These are phyloP conservation scores for Chalcis sispes DNA, from an alignment of 2,888 invertebrate species.

Conservation along the genomic window DNA sequence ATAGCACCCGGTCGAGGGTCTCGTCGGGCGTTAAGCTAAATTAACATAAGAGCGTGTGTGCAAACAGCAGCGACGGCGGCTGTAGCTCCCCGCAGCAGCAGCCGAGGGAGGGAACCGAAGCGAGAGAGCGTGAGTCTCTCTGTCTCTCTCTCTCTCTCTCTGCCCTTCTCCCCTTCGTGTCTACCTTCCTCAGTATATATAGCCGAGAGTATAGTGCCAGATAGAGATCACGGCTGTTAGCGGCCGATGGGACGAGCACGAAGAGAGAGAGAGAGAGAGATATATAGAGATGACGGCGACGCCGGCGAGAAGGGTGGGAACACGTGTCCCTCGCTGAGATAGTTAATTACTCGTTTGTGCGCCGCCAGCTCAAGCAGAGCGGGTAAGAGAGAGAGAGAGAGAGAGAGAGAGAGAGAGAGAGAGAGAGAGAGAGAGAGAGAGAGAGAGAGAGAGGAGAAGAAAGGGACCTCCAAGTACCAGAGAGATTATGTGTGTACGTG, in stretches of 20 bases:
- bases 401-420: constrained; percentile 14
- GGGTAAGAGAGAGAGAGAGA: constrained; percentile 25
- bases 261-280: constrained; percentile 52
- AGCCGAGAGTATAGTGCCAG: constrained; percentile 49
- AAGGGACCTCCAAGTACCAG: not conserved
- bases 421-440: constrained; percentile 34
- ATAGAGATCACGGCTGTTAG: constrained; percentile 58
- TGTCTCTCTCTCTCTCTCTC: too few relatives aligned
- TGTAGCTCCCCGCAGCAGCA: too few relatives aligned
- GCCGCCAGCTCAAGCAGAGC: constrained; percentile 61
- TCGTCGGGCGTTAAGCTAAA: constrained; percentile 73
- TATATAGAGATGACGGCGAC: constrained; percentile 62
- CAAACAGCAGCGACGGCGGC: constrained; percentile 68
- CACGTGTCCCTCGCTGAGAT: constrained; percentile 75
- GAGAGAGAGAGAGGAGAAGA: constrained; percentile 20
- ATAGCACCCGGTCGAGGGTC: constrained; percentile 58
- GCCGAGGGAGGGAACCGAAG: constrained; percentile 54
- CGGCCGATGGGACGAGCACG: constrained; percentile 33
- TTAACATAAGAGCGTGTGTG: constrained; percentile 76
- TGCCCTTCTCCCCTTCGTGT: too few relatives aligned
- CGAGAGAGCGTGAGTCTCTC: constrained; percentile 46
- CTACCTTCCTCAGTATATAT: too few relatives aligned
- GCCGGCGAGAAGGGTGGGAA: constrained; percentile 69
- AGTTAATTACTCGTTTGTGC: constrained; percentile 76
- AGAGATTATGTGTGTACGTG: not conserved